Base-by-base conservation (phyloP, 2,888 invertebrate genomes). In the Byasa hedistus region DNA sequence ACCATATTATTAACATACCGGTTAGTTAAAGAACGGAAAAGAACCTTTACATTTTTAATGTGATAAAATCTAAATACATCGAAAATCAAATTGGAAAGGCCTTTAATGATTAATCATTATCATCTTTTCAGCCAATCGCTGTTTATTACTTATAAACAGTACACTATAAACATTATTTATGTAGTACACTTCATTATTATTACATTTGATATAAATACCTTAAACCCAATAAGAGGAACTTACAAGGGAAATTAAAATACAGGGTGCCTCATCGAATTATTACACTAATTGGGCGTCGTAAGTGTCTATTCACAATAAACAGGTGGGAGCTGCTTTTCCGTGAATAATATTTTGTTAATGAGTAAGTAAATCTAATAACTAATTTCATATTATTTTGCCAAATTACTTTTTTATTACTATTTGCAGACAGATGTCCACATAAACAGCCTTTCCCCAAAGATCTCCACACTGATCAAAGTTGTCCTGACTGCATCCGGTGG, bases 261-360 rank as follows among this genome's bases (percentile, higher is more conserved):
- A 61, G 52, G 27, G 12, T 62, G 55, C 21, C 62, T 55, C 12
- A 12, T 15, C 62, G 54, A 62, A 62, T 58, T 66, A 59, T 58
- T 54, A 62, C 58, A 48, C 27, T 66, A 66, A 66, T 66, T 62
- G 62, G 55, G 58, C 48, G 10, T 63, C 51, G n/a, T 69, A 56
- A 51, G 48, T 61, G 61, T 17, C 64, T 54, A 66, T 62, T 68
- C 68, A 61, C 24, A 69, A 69, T 69, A 54, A 65, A 71, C 19
- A 12, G 24, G 44, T 23, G 24, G 39, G 1, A 44, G 44, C 44
- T 44, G 17, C 15, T 15, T 17, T 17, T 44, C 44, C 44, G n/a
- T 19, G 4, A 15, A 17, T 4, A 17, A 44, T 17, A 44, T 15
- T 44, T 15, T 17, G 17, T 15, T 44, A 44, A 44, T 17, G 44